Base-by-base conservation (phyloP, 2,888 invertebrate genomes). In the Oscheius sp. region DNA sequence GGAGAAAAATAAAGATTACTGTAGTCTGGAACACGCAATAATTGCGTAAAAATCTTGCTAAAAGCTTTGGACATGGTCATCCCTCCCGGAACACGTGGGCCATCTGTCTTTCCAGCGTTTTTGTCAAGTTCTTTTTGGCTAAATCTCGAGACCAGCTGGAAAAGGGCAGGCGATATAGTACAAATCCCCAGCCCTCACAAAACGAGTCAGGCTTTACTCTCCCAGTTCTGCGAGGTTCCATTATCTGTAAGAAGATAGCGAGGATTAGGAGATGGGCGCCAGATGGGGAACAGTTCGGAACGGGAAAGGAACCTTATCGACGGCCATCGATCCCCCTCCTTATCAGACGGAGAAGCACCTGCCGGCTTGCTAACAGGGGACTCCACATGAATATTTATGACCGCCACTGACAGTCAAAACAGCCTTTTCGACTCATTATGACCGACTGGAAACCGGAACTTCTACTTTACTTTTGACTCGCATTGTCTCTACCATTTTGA, bases 341-440 rank as follows among this genome's bases (percentile, higher is more conserved):
- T 66, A 66, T 66, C 66, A 66, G 66, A n/a, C n/a, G n/a, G 18
- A 43, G 29, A 49, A 52, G n/a, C 3, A 9, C 35, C 3, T 9
- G 5, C 52, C 66, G n/a, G 21, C 66, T 66, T 66, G 52, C 66
- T 66, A 49, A 49, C 46, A 63, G 63, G n/a, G 35, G 66, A 66
- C 49, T 52, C 29, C 66, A 52, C 66, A 66, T 66, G 66, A 66
- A 66, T 66, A 66, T 66, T 66, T 66, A 66, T 66, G 66, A 66
- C 66, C 52, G 66, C 66, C 66, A 66, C 66, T 52, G 66, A 66
- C 52, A 27, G 52, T 52, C 29, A 66, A 63, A 63, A 35, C 35
- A 35, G 35, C 35, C 58, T 58, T 58, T 58, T 18, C n/a, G n/a
- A 58, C 58, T 58, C 58, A 58, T 35, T 21, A 49, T 49, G 21